Base-by-base conservation (phyloP, 2,113 vertebrate species). In the Xenopus laevis region DNA sequence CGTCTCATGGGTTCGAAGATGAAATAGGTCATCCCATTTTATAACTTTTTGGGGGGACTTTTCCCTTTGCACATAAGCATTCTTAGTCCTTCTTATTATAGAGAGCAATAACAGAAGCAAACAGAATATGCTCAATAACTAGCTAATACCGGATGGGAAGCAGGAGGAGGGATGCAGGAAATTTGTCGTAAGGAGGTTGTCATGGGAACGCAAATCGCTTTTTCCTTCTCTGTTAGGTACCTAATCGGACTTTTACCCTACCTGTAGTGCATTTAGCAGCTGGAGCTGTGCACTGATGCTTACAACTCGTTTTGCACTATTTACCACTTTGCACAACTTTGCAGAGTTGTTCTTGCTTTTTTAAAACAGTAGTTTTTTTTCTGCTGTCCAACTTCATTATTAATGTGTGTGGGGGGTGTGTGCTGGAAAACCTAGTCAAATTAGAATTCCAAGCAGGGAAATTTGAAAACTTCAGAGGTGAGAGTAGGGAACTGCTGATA, bases 111-210 rank as follows among this genome's bases (percentile, higher is more conserved):
- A 50, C 67, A 78, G 79, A 81, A 52, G 0, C 16, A 27, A 52
- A 83, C 78, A 76, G 66, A 76, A 69, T 63, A 68, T 80, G 80
- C 75, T 71, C 62, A 30, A 82, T 73, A 79, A 78, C 60, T 67
- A 77, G 74, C 68, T 10, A 77, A 72, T 74, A 69, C 84, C 85
- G 83, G 82, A 80, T 84, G 87, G 84, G 71, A 71, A 76, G 59
- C 52, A 0, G 50, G 79, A 82, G 82, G 61, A 71, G 81, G 58
- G 80, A 44, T 55, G 30, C 23, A 62, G 61, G 69, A 15, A 78
- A 82, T 72, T 77, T 81, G 79, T 80, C 20, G 10, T 79, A 79
- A n/a, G 67, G 58, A 47, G 53, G 78, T 89, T 87, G 74, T 74
- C 81, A 74, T 47, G 78, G 82, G 62, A 86, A 83, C 78, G 20